Evolutionary conservation across 2,797 vertebrate species (phyloP).

Genomic region (Urosaurus nigricauda): DNA sequence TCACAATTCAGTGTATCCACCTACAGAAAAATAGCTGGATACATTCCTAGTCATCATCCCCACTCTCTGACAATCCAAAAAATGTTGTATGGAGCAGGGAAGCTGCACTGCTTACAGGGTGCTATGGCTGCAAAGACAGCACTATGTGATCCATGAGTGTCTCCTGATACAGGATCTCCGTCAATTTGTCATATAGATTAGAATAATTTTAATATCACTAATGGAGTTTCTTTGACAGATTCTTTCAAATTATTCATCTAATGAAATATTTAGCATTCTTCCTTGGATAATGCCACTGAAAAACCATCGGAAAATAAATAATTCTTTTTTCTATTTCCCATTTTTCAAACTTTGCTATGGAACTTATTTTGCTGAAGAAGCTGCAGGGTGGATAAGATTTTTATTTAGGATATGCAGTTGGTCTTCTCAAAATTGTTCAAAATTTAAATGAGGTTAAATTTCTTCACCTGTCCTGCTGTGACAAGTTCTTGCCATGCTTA

Average conservation of each 20-base stretch:
- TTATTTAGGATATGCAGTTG: slow-evolving; percentile 43
- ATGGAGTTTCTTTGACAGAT: not conserved
- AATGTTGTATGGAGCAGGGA: too few relatives aligned
- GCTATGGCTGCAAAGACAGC: too few relatives aligned
- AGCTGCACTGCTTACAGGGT: too few relatives aligned
- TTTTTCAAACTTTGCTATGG: too few relatives aligned
- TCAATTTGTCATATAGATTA: not conserved
- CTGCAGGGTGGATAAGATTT: slow-evolving; percentile 29
- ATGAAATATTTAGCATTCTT: slow-evolving; percentile 14
- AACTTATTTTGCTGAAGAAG: slow-evolving; percentile 33
- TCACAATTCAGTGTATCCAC: too few relatives aligned
- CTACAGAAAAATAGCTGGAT: too few relatives aligned
- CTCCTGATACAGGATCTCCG: too few relatives aligned
- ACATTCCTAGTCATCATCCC: too few relatives aligned
- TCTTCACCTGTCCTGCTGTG: slow-evolving; percentile 24
- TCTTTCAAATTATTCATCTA: not conserved
- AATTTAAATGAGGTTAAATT: slow-evolving; percentile 41
- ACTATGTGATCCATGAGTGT: too few relatives aligned
- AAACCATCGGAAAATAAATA: not conserved
- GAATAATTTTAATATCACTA: slow-evolving; percentile 22
- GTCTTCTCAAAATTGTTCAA: slow-evolving; percentile 21
- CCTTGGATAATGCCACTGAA: slow-evolving; percentile 9
- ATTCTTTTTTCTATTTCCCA: too few relatives aligned
- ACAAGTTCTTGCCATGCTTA: slow-evolving; percentile 32
- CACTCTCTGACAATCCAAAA: too few relatives aligned